Base-by-base conservation (phyloP, 1,140 invertebrate species). In the Halotydeus destructor region DNA sequence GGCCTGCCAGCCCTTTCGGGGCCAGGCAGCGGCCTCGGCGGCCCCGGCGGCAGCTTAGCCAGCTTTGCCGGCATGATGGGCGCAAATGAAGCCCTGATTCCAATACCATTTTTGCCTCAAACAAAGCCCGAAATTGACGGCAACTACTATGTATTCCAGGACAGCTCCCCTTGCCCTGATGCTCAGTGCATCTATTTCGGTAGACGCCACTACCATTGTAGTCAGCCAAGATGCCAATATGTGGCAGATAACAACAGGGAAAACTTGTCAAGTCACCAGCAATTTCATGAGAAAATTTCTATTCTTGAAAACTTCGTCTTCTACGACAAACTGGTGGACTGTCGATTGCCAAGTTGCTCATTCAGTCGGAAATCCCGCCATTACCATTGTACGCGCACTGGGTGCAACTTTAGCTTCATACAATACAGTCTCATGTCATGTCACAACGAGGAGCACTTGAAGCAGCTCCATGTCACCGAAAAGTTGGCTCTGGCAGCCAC, bases 261-360 rank as follows among this genome's bases (percentile, higher is more conserved):
- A n/a, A n/a, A n/a, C n/a, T n/a, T n/a, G n/a, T n/a, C n/a, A n/a
- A n/a, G n/a, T n/a, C n/a, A n/a, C n/a, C n/a, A n/a, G n/a, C n/a
- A n/a, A n/a, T 83, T 83, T 55, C 79, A 84, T 55, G 76, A 75
- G 48, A 80, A 75, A 52, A 70, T 80, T 14, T 74, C 75, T 49
- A 80, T 82, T 46, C 60, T 75, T n/a, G 72, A 78, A 14, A 76
- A 76, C 4, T 84, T 78, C 55, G 70, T 76, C 22, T 81, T 77
- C 59, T 82, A 74, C 59, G 78, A 83, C 50, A 64, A 72, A 33
- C 75, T 69, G 53, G 69, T 79, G 14, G 75, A 82, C 52, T 84
- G 79, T 53, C 65, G 75, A 11, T 57, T 76, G 21, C 54, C 64
- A 3, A 67, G 67, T 30, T 81, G 78, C 57, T 68, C 69, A 25